Evolutionary conservation across 2,888 invertebrate species (phyloP), one percentile per base, ranked within the genome.

Genomic region (Electrophaes corylata): DNA sequence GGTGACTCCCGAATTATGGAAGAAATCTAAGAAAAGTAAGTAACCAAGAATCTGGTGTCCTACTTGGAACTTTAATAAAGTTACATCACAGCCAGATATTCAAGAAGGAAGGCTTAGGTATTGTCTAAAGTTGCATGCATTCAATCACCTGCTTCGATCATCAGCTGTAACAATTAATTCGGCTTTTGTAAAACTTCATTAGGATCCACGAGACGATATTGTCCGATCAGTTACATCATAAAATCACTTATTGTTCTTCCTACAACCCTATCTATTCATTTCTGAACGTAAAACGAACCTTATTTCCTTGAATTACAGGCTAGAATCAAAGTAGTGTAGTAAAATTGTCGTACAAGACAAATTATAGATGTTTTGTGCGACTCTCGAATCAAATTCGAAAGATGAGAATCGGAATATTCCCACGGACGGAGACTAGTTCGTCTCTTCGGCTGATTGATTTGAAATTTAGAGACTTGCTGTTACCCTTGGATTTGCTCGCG

Each of bases 291-390:
- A 35, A 57, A 45, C 41, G 20, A 37, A 50, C 50, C 46, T 41
- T 59, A 37, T 4, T 0, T 2, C 23, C 10, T 48, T 10, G 47
- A 16, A 12, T 23, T 57, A 57, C 2, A 14, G 16, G 4, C 26
- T 14, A 20, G 3, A 48, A 23, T 47, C 1, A 3, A 16, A 23
- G 10, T 41, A 11, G 20, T 20, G 33, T 5, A 12, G 19, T 8
- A 33, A 31, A 47, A 12, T 44, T 35, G 23, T 46, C 4, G 31
- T 41, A 47, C 14, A 55, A 58, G 65, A 75, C 70, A 71, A 74
- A 75, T 75, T 73, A 69, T 66, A 63, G 65, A 68, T 70, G 76
- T 71, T 74, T 70, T 73, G 71, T 65, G 40, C 66, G 52, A 33
- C 55, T 62, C 52, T 57, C 63, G 55, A 53, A 37, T 63, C 37